phyloP scores from a whole-genome alignment of 2,888 invertebrate species.

The Oegoconia quadripuncta region DNA sequence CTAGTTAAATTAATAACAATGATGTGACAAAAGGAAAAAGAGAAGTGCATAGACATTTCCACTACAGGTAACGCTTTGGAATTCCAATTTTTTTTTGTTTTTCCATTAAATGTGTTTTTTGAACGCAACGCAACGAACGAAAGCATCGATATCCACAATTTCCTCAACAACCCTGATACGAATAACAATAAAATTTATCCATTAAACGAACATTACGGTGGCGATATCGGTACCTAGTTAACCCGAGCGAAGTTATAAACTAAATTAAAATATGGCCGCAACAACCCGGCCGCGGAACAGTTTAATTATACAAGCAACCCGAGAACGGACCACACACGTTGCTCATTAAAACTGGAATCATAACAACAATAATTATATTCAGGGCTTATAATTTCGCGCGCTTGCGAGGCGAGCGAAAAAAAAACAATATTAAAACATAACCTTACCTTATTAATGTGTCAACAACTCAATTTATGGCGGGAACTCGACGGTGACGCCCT shows the following conservation, averaged over 20 bases:
- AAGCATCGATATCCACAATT: too few relatives aligned
- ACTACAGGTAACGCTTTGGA: too few relatives aligned
- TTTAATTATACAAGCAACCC: constrained; percentile 56
- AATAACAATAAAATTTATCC: constrained; percentile 10
- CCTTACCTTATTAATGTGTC: constrained; percentile 76
- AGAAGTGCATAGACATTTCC: too few relatives aligned
- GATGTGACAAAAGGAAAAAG: too few relatives aligned
- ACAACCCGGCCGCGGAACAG: constrained; percentile 45
- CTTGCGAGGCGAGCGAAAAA: constrained; percentile 45
- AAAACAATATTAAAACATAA: constrained; percentile 74
- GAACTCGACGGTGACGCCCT: constrained; percentile 67
- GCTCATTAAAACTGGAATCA: constrained; percentile 66
- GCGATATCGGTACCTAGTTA: constrained; percentile 35
- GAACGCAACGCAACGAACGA: too few relatives aligned
- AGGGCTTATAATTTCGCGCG: constrained; percentile 74
- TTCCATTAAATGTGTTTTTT: too few relatives aligned
- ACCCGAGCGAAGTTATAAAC: constrained; percentile 33
- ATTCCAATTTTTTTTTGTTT: too few relatives aligned
- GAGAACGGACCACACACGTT: constrained; percentile 67
- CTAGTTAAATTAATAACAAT: too few relatives aligned
- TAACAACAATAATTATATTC: constrained; percentile 72
- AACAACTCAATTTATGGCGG: constrained; percentile 80
- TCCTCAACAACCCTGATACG: too few relatives aligned
- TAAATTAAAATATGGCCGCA: constrained; percentile 54
- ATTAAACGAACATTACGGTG: constrained; percentile 25